These are phyloP conservation scores for Dinothrombium tinctorium DNA, from an alignment of 1,140 invertebrate genomes.

Conservation along the genomic window DNA sequence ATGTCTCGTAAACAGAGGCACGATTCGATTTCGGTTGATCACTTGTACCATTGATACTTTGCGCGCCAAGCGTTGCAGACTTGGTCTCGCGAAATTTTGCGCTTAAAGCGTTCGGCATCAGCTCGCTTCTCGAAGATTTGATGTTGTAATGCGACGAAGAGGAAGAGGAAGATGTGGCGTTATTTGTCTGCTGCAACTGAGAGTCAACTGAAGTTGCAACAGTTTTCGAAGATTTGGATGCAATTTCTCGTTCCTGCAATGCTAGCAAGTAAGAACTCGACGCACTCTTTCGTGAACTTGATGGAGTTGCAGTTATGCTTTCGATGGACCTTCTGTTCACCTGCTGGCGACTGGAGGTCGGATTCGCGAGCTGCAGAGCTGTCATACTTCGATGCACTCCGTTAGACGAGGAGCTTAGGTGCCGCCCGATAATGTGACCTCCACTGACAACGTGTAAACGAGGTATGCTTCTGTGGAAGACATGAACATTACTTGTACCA, in stretches of 20 bases:
- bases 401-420: conserved; percentile 2
- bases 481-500: too few relatives aligned
- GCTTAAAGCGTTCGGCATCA: conserved; percentile 2
- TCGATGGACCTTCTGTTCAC: conserved; percentile 8
- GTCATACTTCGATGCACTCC: conserved; percentile 9
- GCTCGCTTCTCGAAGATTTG: conserved; percentile 5
- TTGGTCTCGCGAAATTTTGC: not conserved
- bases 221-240: conserved; percentile 4
- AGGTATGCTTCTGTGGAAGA: conserved; percentile 7
- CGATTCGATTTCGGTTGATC: not conserved
- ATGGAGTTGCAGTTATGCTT: not conserved
- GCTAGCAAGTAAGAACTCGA: conserved; percentile 9
- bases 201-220: conserved; percentile 8
- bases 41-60: too few relatives aligned
- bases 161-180: not conserved
- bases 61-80: not conserved
- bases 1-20: conserved; percentile 18
- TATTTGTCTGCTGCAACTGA: conserved; percentile 4
- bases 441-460: conserved; percentile 5
- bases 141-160: conserved; percentile 10
- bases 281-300: conserved; percentile 10
- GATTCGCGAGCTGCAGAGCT: not conserved
- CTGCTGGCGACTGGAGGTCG: conserved; percentile 2
- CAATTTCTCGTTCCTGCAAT: conserved; percentile 7
- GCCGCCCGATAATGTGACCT: not conserved